Evolutionary conservation across 2,113 vertebrate species (phyloP).

Genomic region (Oryzias melastigma): DNA sequence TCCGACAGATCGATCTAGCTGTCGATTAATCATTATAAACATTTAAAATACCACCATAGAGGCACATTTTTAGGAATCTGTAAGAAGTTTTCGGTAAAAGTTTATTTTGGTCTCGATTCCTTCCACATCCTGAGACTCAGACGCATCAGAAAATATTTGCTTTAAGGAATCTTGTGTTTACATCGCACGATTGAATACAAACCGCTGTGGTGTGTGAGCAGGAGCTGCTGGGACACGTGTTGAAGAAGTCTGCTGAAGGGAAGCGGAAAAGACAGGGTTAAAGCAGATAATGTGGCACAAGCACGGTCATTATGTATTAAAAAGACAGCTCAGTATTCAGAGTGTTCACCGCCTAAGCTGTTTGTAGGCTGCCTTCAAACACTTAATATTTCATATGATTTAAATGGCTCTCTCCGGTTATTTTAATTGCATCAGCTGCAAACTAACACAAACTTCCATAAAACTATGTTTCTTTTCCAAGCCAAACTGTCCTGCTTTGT

Average conservation of each 20-base stretch:
- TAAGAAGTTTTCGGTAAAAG: too few relatives aligned
- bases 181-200: conserved; percentile 3
- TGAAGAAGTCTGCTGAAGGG: neutral
- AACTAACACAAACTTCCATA: conserved; percentile 18
- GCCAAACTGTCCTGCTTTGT: conserved; percentile 52
- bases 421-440: conserved; percentile 54
- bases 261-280: neutral
- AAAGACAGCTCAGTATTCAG: conserved; percentile 14
- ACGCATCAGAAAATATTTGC: conserved; percentile 13
- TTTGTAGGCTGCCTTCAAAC: conserved; percentile 23
- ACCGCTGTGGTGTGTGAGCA: neutral
- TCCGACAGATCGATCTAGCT: too few relatives aligned
- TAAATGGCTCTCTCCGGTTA: conserved; percentile 33
- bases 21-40: too few relatives aligned
- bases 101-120: conserved; percentile 13
- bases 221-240: neutral
- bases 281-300: conserved; percentile 5
- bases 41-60: too few relatives aligned
- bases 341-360: conserved; percentile 31
- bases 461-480: conserved; percentile 41
- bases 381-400: conserved; percentile 62
- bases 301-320: conserved; percentile 26
- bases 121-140: conserved; percentile 36
- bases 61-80: too few relatives aligned
- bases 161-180: neutral